Percentiles rank a stretch among this genome's conserved stretches.
phyloP scores from a whole-genome alignment of 2,888 invertebrate genomes.

The Biston stratarius region DNA sequence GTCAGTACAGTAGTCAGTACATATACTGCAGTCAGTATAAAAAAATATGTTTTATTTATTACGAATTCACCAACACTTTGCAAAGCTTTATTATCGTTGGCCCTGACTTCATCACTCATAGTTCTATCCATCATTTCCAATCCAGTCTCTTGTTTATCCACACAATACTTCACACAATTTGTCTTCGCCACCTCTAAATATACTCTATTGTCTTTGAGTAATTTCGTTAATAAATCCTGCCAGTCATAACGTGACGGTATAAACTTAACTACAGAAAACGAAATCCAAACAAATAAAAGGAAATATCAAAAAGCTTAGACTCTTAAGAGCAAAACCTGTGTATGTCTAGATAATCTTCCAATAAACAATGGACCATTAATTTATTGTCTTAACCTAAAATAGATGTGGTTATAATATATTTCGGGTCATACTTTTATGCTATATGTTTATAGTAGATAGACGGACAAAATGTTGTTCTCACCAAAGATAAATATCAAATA shows the following conservation, averaged over 20 bases:
- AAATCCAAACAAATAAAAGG: constrained; percentile 4
- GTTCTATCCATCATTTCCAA: constrained; percentile 58
- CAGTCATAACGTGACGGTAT: constrained; percentile 66
- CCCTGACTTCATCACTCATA: constrained; percentile 37
- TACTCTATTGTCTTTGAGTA: constrained; percentile 80
- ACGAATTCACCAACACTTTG: background rate
- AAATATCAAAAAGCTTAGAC: background rate
- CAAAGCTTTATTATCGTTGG: background rate
- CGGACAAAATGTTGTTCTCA: too few species aligned
- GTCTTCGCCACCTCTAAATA: constrained; percentile 78
- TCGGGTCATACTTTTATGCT: too few species aligned
- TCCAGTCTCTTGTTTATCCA: constrained; percentile 70
- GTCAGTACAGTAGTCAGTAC: too few species aligned
- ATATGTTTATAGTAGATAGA: too few species aligned
- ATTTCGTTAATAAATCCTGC: constrained; percentile 80
- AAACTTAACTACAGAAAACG: constrained; percentile 8
- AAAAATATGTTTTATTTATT: background rate
- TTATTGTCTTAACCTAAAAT: too few species aligned
- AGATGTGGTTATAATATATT: too few species aligned
- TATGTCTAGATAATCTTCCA: too few species aligned
- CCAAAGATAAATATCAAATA: too few species aligned
- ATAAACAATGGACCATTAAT: too few species aligned
- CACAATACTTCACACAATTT: constrained; percentile 75
- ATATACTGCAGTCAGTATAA: too few species aligned
- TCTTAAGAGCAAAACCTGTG: too few species aligned